Percentiles rank a stretch among this genome's conserved stretches.
phyloP scores from a whole-genome alignment of 1,140 invertebrate species.

The Eumaeus atala region DNA sequence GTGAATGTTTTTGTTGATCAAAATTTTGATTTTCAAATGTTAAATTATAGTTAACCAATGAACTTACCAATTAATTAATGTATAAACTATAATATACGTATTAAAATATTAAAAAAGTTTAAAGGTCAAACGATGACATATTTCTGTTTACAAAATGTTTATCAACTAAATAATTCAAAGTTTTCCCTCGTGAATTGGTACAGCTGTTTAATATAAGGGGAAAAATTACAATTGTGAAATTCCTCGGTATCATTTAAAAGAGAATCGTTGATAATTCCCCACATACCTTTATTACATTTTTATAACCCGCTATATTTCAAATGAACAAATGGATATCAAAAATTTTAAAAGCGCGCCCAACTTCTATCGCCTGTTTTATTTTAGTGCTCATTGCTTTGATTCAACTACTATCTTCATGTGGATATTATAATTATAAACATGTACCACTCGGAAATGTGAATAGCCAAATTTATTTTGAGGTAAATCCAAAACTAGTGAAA shows the following conservation, averaged over 20 bases:
- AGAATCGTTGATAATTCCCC: too few species aligned
- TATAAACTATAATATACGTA: too few species aligned
- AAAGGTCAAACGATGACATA: too few species aligned
- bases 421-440: constrained; percentile 42
- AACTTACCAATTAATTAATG: too few species aligned
- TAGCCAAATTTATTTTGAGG: constrained; percentile 35
- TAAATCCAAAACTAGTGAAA: constrained; percentile 36
- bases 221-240: too few species aligned
- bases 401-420: constrained; percentile 38
- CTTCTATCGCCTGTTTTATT: constrained; percentile 24
- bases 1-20: too few species aligned
- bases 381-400: constrained; percentile 36
- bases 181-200: neutral
- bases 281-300: neutral
- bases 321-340: constrained; percentile 46
- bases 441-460: constrained; percentile 34
- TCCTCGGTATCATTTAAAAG: too few species aligned
- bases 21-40: too few species aligned
- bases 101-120: too few species aligned
- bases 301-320: too few species aligned
- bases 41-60: too few species aligned
- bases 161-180: constrained; percentile 2
- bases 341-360: constrained; percentile 34
- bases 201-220: neutral
- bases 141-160: neutral